phyloP scores from a whole-genome alignment of 2,797 vertebrate genomes.

The Sphenopsis melanotis region DNA sequence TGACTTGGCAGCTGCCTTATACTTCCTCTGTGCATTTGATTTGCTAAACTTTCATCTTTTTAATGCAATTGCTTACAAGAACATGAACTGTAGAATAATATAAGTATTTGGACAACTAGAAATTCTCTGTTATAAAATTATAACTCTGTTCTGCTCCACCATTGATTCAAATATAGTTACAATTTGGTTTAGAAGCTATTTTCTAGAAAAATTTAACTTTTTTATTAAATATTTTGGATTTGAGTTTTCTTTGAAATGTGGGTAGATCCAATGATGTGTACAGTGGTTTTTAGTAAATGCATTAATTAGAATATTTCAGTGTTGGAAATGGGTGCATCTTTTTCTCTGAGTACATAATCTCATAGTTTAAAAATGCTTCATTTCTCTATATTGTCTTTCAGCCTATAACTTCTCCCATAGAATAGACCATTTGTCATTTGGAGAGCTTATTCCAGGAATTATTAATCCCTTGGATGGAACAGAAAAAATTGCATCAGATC shows the following conservation, averaged over 20 bases:
- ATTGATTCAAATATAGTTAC: background rate
- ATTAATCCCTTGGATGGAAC: slow-evolving; percentile 95
- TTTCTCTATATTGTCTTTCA: slow-evolving; percentile 68
- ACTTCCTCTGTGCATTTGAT: background rate
- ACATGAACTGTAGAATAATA: background rate
- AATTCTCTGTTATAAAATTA: background rate
- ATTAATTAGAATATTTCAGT: background rate
- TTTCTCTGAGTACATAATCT: background rate
- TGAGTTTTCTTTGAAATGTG: background rate
- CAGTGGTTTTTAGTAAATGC: background rate
- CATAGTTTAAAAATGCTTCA: background rate
- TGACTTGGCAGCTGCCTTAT: background rate
- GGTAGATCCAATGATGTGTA: background rate
- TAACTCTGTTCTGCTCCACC: background rate
- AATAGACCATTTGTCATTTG: slow-evolving; percentile 97
- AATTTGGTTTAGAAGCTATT: background rate
- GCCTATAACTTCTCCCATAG: slow-evolving; percentile 98
- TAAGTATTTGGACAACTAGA: background rate
- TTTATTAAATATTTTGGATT: background rate
- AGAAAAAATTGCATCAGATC: slow-evolving; percentile 89
- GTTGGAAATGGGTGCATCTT: background rate
- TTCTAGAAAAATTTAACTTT: background rate
- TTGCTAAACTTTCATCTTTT: background rate
- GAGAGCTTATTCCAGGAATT: slow-evolving; percentile 90
- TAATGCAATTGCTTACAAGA: background rate